Percentiles rank a stretch among this genome's conserved stretches.
Evolutionary conservation across 2,113 vertebrate species (phyloP).

Genomic region (Gallinago jamesoni): DNA sequence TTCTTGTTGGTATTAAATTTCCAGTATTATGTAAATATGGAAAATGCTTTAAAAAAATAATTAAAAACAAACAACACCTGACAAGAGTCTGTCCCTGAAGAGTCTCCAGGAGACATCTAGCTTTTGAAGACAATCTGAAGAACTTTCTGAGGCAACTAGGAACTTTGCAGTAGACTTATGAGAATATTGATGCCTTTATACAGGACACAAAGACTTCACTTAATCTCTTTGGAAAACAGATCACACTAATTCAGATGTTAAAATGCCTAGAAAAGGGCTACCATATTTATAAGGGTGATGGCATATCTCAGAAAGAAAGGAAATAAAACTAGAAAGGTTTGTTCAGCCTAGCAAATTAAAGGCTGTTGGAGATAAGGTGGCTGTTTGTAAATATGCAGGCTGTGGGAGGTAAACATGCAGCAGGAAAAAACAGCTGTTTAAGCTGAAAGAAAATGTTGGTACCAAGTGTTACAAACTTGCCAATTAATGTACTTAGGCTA

Average conservation of each 20-base stretch:
- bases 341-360: background rate
- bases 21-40: background rate
- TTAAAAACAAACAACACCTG: background rate
- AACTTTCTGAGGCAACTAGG: background rate
- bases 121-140: background rate
- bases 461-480: background rate
- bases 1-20: background rate
- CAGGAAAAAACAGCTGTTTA: background rate
- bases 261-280: background rate
- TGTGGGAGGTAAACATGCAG: background rate
- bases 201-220: background rate
- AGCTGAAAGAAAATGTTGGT: background rate
- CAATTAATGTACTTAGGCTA: background rate
- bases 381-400: background rate
- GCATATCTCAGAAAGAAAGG: background rate
- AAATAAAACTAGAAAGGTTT: background rate
- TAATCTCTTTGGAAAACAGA: background rate
- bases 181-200: background rate
- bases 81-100: background rate
- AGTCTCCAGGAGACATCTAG: background rate
- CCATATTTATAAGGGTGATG: background rate
- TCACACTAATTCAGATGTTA: background rate
- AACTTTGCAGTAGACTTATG: background rate
- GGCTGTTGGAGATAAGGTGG: background rate
- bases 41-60: background rate